Percentiles rank a stretch among this genome's conserved stretches.
These are phyloP conservation scores for Heliconius erato DNA, from an alignment of 2,888 invertebrate species.

Conservation along the genomic window DNA sequence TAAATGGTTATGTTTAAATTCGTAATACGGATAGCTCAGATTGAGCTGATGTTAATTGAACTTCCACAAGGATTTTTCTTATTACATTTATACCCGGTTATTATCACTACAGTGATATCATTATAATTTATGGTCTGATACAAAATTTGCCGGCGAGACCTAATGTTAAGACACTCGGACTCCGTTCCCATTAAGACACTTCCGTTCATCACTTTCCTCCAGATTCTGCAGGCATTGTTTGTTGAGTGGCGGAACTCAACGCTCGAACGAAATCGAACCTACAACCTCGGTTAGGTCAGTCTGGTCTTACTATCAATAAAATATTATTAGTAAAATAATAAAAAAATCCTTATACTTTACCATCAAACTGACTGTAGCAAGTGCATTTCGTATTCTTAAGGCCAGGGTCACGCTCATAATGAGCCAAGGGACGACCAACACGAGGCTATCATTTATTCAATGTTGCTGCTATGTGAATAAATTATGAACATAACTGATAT, in stretches of 20 bases:
- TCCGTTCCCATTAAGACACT: background rate
- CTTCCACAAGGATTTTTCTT: too few species aligned
- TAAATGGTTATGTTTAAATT: too few species aligned
- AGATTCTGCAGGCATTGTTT: too few species aligned
- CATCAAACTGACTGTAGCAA: constrained; percentile 18
- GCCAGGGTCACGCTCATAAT: constrained; percentile 45
- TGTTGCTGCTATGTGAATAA: constrained; percentile 32
- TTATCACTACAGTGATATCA: too few species aligned
- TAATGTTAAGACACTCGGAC: background rate
- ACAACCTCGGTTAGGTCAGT: background rate
- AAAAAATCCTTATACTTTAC: background rate
- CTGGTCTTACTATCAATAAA: too few species aligned
- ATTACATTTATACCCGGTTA: too few species aligned
- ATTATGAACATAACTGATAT: constrained; percentile 29
- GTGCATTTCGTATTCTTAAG: constrained; percentile 46
- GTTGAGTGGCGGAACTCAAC: too few species aligned
- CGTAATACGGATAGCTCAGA: too few species aligned
- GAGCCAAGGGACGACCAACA: constrained; percentile 34
- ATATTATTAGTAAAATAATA: background rate
- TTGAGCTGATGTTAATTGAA: too few species aligned
- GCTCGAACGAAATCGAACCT: too few species aligned
- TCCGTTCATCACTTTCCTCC: background rate
- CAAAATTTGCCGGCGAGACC: background rate
- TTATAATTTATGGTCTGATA: too few species aligned
- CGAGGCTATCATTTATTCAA: constrained; percentile 38